Evolutionary conservation across 2,113 vertebrate genomes (phyloP), one percentile per base, ranked within the genome.

Genomic region (Myiozetetes cayanensis): DNA sequence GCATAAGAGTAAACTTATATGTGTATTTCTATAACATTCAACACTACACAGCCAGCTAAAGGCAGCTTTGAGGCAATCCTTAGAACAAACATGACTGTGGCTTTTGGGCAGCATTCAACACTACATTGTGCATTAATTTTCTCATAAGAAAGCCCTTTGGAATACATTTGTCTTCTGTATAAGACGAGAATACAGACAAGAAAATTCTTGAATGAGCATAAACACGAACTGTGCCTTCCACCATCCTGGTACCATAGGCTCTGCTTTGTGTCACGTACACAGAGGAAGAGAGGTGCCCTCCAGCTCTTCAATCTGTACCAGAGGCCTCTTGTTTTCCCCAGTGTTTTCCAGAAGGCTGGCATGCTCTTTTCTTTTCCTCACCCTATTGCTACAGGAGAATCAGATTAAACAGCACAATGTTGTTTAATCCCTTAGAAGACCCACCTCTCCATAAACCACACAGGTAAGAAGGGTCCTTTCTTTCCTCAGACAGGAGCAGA

Each of bases 371-470:
- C 12, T 59, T 11, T 10, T 75, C 6, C 8, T 63, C 10, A 66
- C 4, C 8, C 4, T 67, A 23, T 61, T 2, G 4, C 23, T 27
- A 13, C 49, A 59, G 24, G 33, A 93, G 15, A 87, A 7, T 10
- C 12, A 13, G 16, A 23, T 20, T 16, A 50, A 50, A 71, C 4
- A 23, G 4, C 5, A 23, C n/a, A 55, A 20, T 22, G 25, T 15
- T 62, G 19, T 44, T 91, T 33, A 59, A 5, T n/a, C 16, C 8
- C n/a, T 88, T 49, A 47, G 75, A 79, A 85, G 18, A 68, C 7
- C 8, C 0, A 2, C 4, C 3, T 39, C 65, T 63, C 35, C 43
- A 33, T 16, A 41, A 2, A 46, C 8, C 7, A n/a, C 27, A 49
- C 6, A 66, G 28, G 6, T 39, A 87, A 50, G 12, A 33, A 10